These are phyloP conservation scores for Scyliorhinus canicula DNA, from an alignment of 2,797 vertebrate genomes.

Conservation along the genomic window DNA sequence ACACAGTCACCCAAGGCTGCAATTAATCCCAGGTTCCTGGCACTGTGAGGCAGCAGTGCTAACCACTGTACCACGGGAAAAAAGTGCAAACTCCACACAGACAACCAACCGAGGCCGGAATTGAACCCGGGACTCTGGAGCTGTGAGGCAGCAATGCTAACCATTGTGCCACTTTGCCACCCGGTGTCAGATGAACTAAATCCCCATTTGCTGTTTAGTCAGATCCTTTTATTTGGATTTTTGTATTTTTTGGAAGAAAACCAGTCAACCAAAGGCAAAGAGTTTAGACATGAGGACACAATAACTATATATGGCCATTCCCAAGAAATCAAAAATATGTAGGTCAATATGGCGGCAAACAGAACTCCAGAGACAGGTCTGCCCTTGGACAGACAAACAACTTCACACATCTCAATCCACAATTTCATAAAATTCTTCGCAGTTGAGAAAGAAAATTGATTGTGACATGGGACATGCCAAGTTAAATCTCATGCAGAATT, in stretches of 20 bases:
- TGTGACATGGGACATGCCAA: neutral
- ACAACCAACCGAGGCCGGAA: too few species aligned
- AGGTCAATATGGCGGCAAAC: neutral
- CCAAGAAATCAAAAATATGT: neutral
- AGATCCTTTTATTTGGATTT: neutral
- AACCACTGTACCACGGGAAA: too few species aligned
- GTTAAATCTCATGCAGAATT: constrained; percentile 12
- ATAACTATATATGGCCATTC: neutral
- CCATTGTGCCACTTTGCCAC: too few species aligned
- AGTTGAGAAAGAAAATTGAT: neutral
- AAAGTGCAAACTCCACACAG: too few species aligned
- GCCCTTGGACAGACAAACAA: neutral
- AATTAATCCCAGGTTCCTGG: too few species aligned
- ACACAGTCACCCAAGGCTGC: too few species aligned
- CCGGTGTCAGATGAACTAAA: too few species aligned
- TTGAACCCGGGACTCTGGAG: too few species aligned
- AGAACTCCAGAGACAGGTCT: neutral
- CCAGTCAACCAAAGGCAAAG: neutral
- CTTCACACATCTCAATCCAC: neutral
- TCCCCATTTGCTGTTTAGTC: neutral
- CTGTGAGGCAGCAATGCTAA: too few species aligned
- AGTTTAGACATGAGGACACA: neutral
- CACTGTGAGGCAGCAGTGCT: too few species aligned
- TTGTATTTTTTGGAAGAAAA: neutral
- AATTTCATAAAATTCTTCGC: neutral